Evolutionary conservation across 2,113 vertebrate genomes (phyloP), one percentile per base, ranked within the genome.

Genomic region (Lamprotornis superbus): DNA sequence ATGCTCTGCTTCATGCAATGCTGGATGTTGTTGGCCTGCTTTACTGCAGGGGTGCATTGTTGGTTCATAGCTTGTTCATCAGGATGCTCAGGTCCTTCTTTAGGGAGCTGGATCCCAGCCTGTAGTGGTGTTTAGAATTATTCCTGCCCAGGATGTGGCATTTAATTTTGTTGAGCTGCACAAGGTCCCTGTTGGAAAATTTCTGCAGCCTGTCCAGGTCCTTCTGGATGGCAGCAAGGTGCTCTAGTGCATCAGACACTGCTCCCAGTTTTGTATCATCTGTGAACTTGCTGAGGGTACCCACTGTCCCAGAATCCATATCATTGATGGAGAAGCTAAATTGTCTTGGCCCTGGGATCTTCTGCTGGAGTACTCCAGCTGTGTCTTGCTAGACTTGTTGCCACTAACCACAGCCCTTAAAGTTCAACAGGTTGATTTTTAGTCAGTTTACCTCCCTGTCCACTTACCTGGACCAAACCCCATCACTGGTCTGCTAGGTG

Each of bases 371-470:
- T 37, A 15, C 4, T 8, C 11, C 5, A 2, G 28, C 40, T 40
- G 28, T 30, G 25, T 55, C 27, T 77, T 28, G 12, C 35, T 77
- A 50, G 55, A 39, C 46, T 90, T 61, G 20, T 18, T 70, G 75
- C 76, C 1, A 0, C 57, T 65, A 55, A 47, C 53, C 1, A 0
- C 42, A 67, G 9, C 39, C 27, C 44, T 30, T 23, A 17, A 68
- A 74, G 23, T 24, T 59, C 33, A 28, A 8, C 39, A n/a, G 23
- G 44, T 68, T 1, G 1, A 57, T 69, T 59, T 0, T 0, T 70
- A 83, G 49, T 65, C 30, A 17, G 10, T 77, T 61, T 63, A 4
- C 10, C 4, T 50, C 33, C 9, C 55, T 53, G 55, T 37, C 28
- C 1, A 0, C 30, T n/a, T 64, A 11, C 31, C 69, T n/a, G 55